Conservation (phyloP, 2,888 invertebrate genomes). For the Sabatieria punctata region DNA sequence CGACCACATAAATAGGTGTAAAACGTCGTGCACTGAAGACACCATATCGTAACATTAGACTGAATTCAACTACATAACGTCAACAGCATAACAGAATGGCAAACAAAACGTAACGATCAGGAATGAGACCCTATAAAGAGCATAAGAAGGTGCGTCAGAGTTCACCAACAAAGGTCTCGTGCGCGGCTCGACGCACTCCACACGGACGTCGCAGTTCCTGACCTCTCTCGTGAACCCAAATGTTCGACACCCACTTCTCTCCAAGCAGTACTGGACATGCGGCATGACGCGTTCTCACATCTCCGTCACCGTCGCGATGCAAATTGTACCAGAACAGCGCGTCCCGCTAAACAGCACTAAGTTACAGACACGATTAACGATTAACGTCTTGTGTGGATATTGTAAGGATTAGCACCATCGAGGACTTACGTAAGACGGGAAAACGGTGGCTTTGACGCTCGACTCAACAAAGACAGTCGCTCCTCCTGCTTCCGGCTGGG, state of each 20-base stretch:
- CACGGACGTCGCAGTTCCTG: conserved; percentile 57
- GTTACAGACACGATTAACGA: no score
- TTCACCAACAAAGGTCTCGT: conserved; percentile 22
- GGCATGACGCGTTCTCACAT: conserved; percentile 75
- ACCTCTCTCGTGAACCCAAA: conserved; percentile 78
- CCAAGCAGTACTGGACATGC: conserved; percentile 92
- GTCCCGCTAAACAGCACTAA: no score
- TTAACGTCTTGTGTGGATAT: no score
- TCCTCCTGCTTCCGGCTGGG: conserved; percentile 86
- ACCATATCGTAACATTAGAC: no score
- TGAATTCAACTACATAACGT: no score
- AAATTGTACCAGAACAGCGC: conserved; percentile 93
- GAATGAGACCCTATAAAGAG: no score
- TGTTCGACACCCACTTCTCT: conserved; percentile 93
- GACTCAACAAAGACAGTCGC: conserved; percentile 86
- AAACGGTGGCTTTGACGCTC: conserved; percentile 62
- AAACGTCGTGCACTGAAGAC: no score
- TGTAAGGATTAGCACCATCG: neutral
- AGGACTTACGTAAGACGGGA: conserved; percentile 52
- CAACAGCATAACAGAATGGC: no score
- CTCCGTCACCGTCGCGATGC: conserved; percentile 74
- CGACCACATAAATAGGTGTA: no score
- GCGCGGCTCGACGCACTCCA: conserved; percentile 21
- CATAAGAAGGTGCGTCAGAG: no score
- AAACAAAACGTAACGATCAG: no score